These are phyloP conservation scores for Siphamia tubifer DNA, from an alignment of 2,113 vertebrate species.

Conservation along the genomic window DNA sequence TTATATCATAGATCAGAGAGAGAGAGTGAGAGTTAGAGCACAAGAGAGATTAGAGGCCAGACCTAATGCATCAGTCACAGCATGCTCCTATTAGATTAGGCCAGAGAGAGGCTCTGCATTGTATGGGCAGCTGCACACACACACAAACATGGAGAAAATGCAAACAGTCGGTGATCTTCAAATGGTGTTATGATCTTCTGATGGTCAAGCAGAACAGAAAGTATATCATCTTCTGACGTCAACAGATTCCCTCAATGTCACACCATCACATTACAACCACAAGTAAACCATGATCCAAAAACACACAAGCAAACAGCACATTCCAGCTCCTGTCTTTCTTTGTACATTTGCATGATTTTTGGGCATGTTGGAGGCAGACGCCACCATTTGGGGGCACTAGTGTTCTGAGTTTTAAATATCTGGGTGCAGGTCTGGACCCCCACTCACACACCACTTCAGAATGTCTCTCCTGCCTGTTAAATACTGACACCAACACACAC, in stretches of 20 bases:
- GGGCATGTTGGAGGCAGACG: neutral
- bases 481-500: constrained; percentile 63
- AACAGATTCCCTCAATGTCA: constrained; percentile 15
- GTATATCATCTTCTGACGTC: constrained; percentile 9
- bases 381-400: constrained; percentile 73
- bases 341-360: constrained; percentile 4
- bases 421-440: constrained; percentile 45
- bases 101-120: constrained; percentile 64
- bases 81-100: constrained; percentile 76
- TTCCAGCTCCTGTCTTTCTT: constrained; percentile 14
- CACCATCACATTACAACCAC: constrained; percentile 13
- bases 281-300: neutral
- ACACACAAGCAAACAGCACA: constrained; percentile 18
- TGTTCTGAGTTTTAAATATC: constrained; percentile 42
- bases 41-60: constrained; percentile 69
- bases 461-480: constrained; percentile 68
- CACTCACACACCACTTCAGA: constrained; percentile 59
- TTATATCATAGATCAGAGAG: constrained; percentile 61
- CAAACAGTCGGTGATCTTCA: constrained; percentile 26
- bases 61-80: constrained; percentile 77
- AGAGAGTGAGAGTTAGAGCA: constrained; percentile 37
- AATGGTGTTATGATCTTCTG: constrained; percentile 37
- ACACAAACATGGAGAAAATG: constrained; percentile 29
- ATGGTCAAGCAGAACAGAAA: constrained; percentile 14
- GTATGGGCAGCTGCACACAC: constrained; percentile 41